Percentiles rank a stretch among this genome's conserved stretches.
Conservation (phyloP, 2,113 vertebrate species). For the Cepphus grylle region DNA sequence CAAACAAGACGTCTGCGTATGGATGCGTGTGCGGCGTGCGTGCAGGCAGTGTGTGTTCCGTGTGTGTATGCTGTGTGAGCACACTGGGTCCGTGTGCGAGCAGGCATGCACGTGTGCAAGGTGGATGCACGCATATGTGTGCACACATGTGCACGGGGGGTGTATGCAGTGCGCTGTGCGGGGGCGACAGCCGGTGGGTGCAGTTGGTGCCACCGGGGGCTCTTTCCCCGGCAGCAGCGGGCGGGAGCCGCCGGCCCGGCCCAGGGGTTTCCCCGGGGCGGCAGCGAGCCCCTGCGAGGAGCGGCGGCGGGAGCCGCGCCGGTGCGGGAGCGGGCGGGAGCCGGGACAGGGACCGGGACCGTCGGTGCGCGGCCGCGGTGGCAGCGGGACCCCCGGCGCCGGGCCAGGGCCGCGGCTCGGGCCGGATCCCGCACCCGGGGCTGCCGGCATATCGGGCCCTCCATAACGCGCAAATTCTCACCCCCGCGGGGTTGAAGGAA, state of each 20-base stretch:
- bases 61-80: rapidly evolving
- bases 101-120: rapidly evolving
- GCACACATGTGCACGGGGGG: rapidly evolving
- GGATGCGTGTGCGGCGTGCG: rapidly evolving
- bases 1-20: rapidly evolving
- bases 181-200: rapidly evolving
- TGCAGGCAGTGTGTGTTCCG: rapidly evolving
- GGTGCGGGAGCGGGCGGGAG: neutral
- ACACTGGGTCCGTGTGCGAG: rapidly evolving
- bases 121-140: rapidly evolving
- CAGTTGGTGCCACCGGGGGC: neutral
- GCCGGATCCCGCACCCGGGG: neutral
- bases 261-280: neutral
- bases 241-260: neutral
- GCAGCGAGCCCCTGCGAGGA: no score
- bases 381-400: neutral
- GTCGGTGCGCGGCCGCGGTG: neutral
- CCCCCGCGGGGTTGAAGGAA: neutral
- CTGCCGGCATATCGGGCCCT: neutral
- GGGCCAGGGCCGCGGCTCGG: neutral
- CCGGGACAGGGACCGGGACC: no score
- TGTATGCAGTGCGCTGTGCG: no score
- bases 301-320: neutral
- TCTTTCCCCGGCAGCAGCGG: neutral
- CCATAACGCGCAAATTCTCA: neutral